Evolutionary conservation across 2,113 vertebrate species (phyloP), one percentile per base, ranked within the genome.

Genomic region (Ciconia stormi): DNA sequence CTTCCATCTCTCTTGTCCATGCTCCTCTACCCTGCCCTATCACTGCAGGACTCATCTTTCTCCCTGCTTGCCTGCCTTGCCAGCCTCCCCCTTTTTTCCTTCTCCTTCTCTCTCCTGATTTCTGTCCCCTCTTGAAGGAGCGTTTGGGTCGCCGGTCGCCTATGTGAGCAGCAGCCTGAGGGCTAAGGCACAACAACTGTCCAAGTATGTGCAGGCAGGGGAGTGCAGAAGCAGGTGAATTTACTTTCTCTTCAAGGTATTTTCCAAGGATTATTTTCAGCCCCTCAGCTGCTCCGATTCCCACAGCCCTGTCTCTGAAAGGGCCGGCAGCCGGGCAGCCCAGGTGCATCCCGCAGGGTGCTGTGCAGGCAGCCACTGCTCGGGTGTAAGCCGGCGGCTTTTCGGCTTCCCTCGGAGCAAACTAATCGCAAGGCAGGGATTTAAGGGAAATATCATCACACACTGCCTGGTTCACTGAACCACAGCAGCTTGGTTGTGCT

Each of bases 311-410:
- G 53, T 16, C 13, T n/a, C 21, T 1, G 0, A 29, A 49, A 52
- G 40, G 16, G 27, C 40, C 42, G 87, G 79, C 50, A 76, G 66
- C 65, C 15, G 11, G 62, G 50, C 52, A 65, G 74, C 38, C 74
- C 46, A 14, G 79, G 74, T 16, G 7, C 49, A 5, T 32, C 58
- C 62, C 5, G 0, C 58, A 26, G 74, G 71, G 62, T 7, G 19
- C 73, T 46, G 47, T 4, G 69, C 4, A 7, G 72, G 49, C 58
- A 66, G 58, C 27, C 6, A 0, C 65, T 19, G 77, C 94, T 47
- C n/a, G 0, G 1, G 19, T 38, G 29, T 5, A 27, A 53, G 79
- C 79, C 3, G 9, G 22, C 5, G 1, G 73, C 0, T 0, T 27
- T 52, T n/a, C 4, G 6, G 44, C 82, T 93, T 7, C 25, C 61